Evolutionary conservation across 2,888 invertebrate genomes (phyloP), one percentile per base, ranked within the genome.

Genomic region (Perizoma flavofasciatum): DNA sequence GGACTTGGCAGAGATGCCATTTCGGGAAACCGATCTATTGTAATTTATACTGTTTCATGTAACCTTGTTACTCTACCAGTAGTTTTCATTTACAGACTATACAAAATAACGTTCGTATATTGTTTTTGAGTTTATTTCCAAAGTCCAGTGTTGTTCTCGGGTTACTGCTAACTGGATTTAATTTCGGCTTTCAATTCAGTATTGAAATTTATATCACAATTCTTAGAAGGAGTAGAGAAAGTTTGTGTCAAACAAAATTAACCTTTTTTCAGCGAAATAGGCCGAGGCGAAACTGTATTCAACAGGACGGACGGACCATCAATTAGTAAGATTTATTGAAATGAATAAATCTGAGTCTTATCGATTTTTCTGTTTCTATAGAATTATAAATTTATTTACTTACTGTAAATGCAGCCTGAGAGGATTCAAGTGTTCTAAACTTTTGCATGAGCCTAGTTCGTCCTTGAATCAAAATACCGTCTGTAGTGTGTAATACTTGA

Each of bases 1-100:
- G 48, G 39, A 69, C 75, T 70, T 69, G 67, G 63, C 69, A 71
- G 63, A 57, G 59, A 63, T 45, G 53, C 59, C 58, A 60, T 57
- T 49, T 62, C 49, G 48, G 58, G 53, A 61, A 57, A 52, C 55
- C 45, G 46, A 54, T 61, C 46, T 43, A 55, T 49, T 50, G 4
- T 37, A 41, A 50, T 46, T 41, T 45, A 49, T 34, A 39, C 56
- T 41, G 41, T 49, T 33, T 22, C 33, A 9, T 46, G 22, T 22
- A 22, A 22, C 22, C 22, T 46, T 41, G 11, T 41, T 34, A 51
- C 35, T 40, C 53, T 47, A 34, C 50, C 35, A 10, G 47, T 57
- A 57, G 41, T 55, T 10, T 49, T 39, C 8, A 51, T 35, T 47
- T 52, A 48, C 10, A 52, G 32, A 37, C 39, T 34, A n/a, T n/a